Base-by-base conservation (phyloP, 2,797 vertebrate species). In the Clamator glandarius region DNA sequence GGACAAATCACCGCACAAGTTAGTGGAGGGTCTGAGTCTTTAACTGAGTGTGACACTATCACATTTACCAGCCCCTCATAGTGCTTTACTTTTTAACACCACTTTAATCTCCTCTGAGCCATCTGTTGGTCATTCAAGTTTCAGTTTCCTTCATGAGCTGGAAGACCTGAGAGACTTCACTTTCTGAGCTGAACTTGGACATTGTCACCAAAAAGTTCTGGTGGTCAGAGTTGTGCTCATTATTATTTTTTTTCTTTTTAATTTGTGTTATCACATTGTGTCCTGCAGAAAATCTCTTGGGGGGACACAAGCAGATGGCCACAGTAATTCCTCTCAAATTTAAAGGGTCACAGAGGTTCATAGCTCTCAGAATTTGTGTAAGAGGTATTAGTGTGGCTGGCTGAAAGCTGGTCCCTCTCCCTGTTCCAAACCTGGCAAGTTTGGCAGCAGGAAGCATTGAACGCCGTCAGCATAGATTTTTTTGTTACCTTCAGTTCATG, bases 61-160 rank as follows among this genome's bases (percentile, higher is more conserved):
- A 44, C 95, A 91, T 86, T 91, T 89, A 93, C 78, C 76, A 93
- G 69, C 36, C 69, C 59, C 92, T 86, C 73, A 16, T 55, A 84
- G 66, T 39, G 58, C 69, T 94, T 94, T 90, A 69, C 89, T 91
- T 94, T 91, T 93, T 94, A 96, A 90, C 94, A 90, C 46, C 61
- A 86, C 31, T 87, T 84, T 92, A 94, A 96, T 96, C 93, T 95
- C 69, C 87, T 92, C 82, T 95, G 84, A 93, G 89, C 88, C 90
- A 93, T 96, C 92, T 95, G 90, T 92, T 1, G 39, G 92, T 94
- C 93, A 94, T 83, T 92, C 89, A 95, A 78, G 87, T 93, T 96
- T 83, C 59, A 77, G n/a, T 77, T 89, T 91, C 55, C 58, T 91
- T 94, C 73, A n/a, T 59, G 39, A 50, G 31, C 73, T 81, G 46